Conservation (phyloP, 2,797 vertebrate species). For the Dromococcyx pavoninus region DNA sequence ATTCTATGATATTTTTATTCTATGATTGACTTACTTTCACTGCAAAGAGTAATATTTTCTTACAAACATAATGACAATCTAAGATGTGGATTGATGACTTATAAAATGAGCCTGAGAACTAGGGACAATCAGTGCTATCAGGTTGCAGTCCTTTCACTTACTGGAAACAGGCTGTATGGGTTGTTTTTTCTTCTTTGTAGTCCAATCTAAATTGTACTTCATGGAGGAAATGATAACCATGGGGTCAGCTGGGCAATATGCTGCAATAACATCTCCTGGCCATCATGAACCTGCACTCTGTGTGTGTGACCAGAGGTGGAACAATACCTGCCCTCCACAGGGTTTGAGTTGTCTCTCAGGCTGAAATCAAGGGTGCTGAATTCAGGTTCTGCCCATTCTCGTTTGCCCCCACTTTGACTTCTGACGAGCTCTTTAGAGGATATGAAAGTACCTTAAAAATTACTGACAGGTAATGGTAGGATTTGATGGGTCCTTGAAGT, state of each 20-base stretch:
- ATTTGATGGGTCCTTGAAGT: neutral
- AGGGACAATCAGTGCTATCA: neutral
- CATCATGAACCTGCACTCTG: neutral
- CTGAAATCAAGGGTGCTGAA: neutral
- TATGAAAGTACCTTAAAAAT: neutral
- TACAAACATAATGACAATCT: rapidly evolving
- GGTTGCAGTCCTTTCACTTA: neutral
- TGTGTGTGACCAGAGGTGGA: neutral
- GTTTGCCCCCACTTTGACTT: neutral
- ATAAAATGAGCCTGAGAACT: neutral
- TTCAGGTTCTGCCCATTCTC: neutral
- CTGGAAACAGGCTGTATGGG: neutral
- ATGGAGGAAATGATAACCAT: neutral
- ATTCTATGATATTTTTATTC: neutral
- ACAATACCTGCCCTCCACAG: neutral
- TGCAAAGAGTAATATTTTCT: neutral
- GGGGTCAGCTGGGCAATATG: neutral
- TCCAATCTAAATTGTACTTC: neutral
- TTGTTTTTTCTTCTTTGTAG: neutral
- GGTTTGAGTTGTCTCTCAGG: neutral
- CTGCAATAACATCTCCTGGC: neutral
- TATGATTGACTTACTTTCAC: neutral
- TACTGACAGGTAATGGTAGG: rapidly evolving
- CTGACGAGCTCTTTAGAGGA: neutral
- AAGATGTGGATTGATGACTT: neutral